Conservation (phyloP, 2,113 vertebrate genomes). For the Hippocampus comes region DNA sequence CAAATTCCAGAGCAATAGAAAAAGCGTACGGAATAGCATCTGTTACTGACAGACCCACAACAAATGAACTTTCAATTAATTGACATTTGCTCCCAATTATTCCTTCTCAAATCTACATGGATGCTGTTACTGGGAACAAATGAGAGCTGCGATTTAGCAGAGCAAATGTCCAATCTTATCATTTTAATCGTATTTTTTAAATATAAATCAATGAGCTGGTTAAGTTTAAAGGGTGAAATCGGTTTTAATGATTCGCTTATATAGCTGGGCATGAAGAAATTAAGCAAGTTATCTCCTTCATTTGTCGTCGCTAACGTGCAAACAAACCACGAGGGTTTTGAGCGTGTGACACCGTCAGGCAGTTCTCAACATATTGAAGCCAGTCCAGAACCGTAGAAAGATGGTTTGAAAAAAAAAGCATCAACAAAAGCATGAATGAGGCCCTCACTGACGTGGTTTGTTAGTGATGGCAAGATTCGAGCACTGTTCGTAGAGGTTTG, state of each 20-base stretch:
- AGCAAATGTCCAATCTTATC: not conserved
- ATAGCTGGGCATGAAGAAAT: not conserved
- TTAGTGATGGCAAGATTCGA: no score
- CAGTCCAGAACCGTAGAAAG: no score
- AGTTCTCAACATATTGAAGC: no score
- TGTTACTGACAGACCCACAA: not conserved
- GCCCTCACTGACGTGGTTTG: no score
- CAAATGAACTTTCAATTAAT: not conserved
- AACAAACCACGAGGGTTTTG: not conserved
- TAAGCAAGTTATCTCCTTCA: not conserved
- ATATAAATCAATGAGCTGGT: not conserved
- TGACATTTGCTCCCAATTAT: not conserved
- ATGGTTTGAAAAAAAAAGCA: no score
- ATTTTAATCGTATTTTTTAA: not conserved
- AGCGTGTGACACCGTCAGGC: not conserved
- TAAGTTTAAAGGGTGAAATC: not conserved
- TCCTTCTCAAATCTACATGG: not conserved
- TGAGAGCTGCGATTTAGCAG: not conserved
- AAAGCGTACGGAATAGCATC: not conserved
- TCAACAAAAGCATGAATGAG: no score
- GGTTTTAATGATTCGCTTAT: not conserved
- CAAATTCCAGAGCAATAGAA: not conserved
- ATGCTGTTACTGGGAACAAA: not conserved
- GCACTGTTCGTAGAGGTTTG: no score
- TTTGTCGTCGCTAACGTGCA: not conserved